A percentile compares a stretch with the other conserved stretches of the same genome.
phyloP scores from a whole-genome alignment of 2,113 vertebrate species.

The Carassius gibelio region DNA sequence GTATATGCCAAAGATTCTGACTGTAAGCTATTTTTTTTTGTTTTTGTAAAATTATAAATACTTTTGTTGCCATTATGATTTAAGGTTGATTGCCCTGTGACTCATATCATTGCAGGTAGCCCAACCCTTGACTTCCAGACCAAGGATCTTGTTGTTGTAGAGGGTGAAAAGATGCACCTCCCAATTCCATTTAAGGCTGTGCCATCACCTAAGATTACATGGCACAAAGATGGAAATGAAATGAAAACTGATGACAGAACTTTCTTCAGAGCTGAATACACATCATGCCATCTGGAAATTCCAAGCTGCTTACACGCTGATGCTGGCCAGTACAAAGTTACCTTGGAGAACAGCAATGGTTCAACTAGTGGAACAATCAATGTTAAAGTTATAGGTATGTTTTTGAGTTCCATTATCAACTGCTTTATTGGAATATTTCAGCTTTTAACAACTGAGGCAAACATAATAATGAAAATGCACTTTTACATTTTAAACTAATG shows the following conservation, averaged over 20 bases:
- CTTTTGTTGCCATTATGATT: neutral
- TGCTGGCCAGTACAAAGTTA: constrained; percentile 93
- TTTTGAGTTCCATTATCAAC: neutral
- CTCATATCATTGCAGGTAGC: constrained; percentile 76
- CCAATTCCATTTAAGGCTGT: constrained; percentile 91
- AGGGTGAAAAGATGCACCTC: constrained; percentile 92
- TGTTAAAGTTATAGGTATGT: constrained; percentile 97
- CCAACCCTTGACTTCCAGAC: constrained; percentile 93
- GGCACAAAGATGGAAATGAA: constrained; percentile 97
- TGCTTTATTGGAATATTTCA: neutral
- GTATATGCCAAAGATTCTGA: constrained; percentile 94
- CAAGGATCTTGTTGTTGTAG: constrained; percentile 89
- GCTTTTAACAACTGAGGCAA: neutral
- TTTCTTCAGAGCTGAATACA: constrained; percentile 84
- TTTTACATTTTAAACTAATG: constrained; percentile 19
- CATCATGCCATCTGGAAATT: constrained; percentile 86
- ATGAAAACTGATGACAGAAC: constrained; percentile 87
- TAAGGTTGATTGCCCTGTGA: constrained; percentile 14
- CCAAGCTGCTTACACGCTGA: constrained; percentile 85
- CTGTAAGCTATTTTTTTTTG: constrained; percentile 79
- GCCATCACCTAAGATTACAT: constrained; percentile 88
- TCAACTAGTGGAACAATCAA: constrained; percentile 89
- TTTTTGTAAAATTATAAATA: neutral
- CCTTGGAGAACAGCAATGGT: constrained; percentile 91
- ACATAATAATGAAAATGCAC: neutral